These are phyloP conservation scores for Hecatera dysodea DNA, from an alignment of 2,888 invertebrate species.

Conservation along the genomic window DNA sequence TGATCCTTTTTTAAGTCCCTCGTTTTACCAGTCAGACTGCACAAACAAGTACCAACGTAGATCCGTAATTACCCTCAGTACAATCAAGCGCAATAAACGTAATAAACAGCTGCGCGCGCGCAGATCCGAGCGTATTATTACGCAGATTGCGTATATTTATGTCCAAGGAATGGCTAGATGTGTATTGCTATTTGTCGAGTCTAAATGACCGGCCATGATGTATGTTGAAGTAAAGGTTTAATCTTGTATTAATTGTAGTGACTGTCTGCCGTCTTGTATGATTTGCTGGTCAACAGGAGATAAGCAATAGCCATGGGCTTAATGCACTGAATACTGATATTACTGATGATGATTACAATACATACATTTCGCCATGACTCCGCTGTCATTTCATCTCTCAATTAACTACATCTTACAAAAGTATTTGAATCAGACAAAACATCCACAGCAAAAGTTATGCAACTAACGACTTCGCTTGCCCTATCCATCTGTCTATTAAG, in stretches of 20 bases:
- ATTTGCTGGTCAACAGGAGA: slow-evolving; percentile 1
- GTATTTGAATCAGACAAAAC: neutral
- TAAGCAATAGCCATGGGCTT: neutral
- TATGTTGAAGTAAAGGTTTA: slow-evolving; percentile 34
- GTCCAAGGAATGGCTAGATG: slow-evolving; percentile 29
- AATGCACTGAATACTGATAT: neutral
- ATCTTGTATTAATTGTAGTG: slow-evolving; percentile 21
- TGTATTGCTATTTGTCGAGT: slow-evolving; percentile 38
- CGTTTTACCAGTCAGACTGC: neutral
- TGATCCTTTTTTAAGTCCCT: neutral
- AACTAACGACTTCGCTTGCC: slow-evolving; percentile 9
- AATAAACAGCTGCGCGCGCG: slow-evolving; percentile 59
- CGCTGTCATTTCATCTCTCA: too few relatives aligned
- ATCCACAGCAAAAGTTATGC: neutral
- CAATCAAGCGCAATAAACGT: slow-evolving; percentile 59
- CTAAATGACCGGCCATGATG: slow-evolving; percentile 29
- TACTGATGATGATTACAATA: neutral
- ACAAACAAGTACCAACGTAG: slow-evolving; percentile 23
- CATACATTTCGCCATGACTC: neutral
- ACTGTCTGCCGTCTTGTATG: neutral
- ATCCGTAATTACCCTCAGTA: slow-evolving; percentile 42
- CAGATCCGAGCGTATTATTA: slow-evolving; percentile 51
- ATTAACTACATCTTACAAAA: neutral
- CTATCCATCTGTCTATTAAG: slow-evolving; percentile 15
- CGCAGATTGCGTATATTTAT: slow-evolving; percentile 55